These are phyloP conservation scores for Terrapene triunguis DNA, from an alignment of 2,113 vertebrate genomes.

Conservation along the genomic window DNA sequence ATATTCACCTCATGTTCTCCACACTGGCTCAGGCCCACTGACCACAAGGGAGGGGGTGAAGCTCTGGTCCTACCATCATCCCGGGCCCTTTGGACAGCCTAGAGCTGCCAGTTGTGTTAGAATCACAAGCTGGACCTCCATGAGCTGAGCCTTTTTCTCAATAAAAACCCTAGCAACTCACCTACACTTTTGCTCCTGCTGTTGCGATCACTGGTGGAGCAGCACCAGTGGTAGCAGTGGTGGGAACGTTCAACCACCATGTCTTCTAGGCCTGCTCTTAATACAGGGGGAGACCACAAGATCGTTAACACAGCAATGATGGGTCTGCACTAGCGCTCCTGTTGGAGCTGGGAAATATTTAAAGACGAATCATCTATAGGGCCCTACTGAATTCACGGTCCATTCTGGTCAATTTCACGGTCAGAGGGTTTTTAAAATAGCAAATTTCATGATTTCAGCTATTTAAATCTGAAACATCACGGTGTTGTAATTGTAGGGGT, in stretches of 20 bases:
- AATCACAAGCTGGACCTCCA: background rate
- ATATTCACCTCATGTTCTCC: background rate
- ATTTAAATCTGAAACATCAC: no score
- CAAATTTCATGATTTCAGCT: no score
- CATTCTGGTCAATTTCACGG: no score
- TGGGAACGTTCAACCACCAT: background rate
- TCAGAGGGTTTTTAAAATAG: no score
- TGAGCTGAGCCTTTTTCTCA: background rate
- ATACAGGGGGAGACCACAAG: background rate
- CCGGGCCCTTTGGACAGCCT: background rate
- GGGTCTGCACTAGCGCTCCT: background rate
- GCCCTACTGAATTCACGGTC: no score
- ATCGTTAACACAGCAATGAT: background rate
- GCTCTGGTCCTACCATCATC: background rate
- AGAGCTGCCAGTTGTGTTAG: background rate
- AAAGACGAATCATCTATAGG: background rate
- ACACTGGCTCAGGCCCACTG: accelerated
- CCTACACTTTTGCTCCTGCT: background rate
- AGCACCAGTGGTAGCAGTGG: background rate
- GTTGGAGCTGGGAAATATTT: background rate
- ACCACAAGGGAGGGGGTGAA: background rate
- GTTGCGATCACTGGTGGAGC: background rate
- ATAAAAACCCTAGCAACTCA: background rate
- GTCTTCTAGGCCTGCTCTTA: background rate
- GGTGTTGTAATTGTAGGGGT: no score